These are phyloP conservation scores for Selene dorsalis DNA, from an alignment of 2,797 vertebrate genomes.

Conservation along the genomic window DNA sequence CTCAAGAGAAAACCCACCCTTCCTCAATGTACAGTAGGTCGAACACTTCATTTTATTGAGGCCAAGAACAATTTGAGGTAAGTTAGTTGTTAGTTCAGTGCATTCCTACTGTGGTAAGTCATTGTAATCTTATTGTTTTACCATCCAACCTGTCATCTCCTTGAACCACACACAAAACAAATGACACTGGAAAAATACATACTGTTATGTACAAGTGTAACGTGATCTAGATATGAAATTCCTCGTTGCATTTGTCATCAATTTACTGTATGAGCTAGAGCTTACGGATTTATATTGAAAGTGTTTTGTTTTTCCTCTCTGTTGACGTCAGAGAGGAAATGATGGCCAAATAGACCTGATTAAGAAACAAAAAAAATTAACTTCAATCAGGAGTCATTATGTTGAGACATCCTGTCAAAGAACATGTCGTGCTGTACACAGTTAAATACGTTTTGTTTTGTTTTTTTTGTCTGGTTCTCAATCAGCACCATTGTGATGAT, in stretches of 20 bases:
- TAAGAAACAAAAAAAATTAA: conserved; percentile 15
- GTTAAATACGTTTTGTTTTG: conserved; percentile 11
- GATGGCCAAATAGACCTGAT: conserved; percentile 33
- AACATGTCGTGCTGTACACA: conserved; percentile 36
- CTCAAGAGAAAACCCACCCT: conserved; percentile 28
- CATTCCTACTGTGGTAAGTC: conserved; percentile 61
- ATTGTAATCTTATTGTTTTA: conserved; percentile 63
- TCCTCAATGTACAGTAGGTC: conserved; percentile 33
- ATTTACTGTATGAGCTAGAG: conserved; percentile 34
- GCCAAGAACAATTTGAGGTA: conserved; percentile 56
- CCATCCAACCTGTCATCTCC: conserved; percentile 50
- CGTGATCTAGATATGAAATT: conserved; percentile 46
- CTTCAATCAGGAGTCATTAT: conserved; percentile 37
- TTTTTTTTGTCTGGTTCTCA: conserved; percentile 45
- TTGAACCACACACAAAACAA: conserved; percentile 40
- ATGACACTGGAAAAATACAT: conserved; percentile 56
- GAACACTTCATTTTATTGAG: conserved; percentile 31
- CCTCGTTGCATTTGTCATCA: conserved; percentile 50
- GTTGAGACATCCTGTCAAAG: conserved; percentile 29
- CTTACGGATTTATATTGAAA: conserved; percentile 41
- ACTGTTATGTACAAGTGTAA: conserved; percentile 43
- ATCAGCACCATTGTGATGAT: conserved; percentile 67
- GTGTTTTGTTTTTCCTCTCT: conserved; percentile 28
- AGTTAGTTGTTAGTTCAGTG: conserved; percentile 12
- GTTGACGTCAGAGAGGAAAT: conserved; percentile 24